Base-by-base conservation (phyloP, 2,888 invertebrate genomes). In the Gibbula magus region DNA sequence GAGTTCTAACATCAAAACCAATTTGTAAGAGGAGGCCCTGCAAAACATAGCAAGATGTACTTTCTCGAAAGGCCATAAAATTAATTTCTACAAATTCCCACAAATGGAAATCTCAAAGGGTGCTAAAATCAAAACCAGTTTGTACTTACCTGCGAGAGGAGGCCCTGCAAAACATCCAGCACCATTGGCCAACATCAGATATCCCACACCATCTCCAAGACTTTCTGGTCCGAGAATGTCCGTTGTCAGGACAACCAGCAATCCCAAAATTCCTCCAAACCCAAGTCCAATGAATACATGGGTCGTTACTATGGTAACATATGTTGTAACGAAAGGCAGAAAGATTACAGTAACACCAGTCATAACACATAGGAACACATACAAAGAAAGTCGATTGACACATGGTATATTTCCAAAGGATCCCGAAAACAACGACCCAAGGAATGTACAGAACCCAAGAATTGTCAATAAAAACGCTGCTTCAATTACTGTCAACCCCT, bases 101-200 rank as follows among this genome's bases (percentile, higher is more conserved):
- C n/a, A n/a, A n/a, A n/a, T n/a, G n/a, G n/a, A n/a, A n/a, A n/a
- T n/a, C n/a, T n/a, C n/a, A n/a, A n/a, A n/a, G n/a, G n/a, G n/a
- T n/a, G n/a, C n/a, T n/a, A n/a, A n/a, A 8, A 53, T 35, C 22
- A 22, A 20, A 13, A 29, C n/a, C 2, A 29, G 16, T 8, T 61
- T 22, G 22, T 51, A 78, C 83, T 56, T 82, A 88, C 88, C 88
- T 83, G 86, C 85, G 5, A 87, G 1, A 18, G 86, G 84, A 2
- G 88, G 88, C 61, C 88, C 88, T 74, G 83, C 67, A 22, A 88
- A 86, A 75, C 83, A 79, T 20, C 89, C 89, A 51, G 89, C 78
- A 32, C 89, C 89, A 86, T 89, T 88, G 39, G 87, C 83, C 51
- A 88, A 52, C 88, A 89, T 88, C 0, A 89, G 81, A 76, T 87